These are phyloP conservation scores for Gibbula magus DNA, from an alignment of 2,888 invertebrate species.

Conservation along the genomic window DNA sequence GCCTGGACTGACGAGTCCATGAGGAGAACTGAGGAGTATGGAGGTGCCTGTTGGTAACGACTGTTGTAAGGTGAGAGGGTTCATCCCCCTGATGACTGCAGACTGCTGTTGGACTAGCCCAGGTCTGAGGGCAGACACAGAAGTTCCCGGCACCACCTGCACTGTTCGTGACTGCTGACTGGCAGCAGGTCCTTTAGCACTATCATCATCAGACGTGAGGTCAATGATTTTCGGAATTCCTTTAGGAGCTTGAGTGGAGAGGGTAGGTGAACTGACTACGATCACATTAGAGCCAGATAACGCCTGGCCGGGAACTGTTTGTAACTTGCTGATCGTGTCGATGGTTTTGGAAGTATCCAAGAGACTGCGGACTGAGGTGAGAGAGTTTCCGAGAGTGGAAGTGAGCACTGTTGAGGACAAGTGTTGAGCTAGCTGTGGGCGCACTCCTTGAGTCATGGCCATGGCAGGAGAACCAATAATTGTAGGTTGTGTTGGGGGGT, in stretches of 20 bases:
- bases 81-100: slow-evolving; percentile 38
- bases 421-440: slow-evolving; percentile 22
- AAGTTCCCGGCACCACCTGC: slow-evolving; percentile 12
- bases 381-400: neutral
- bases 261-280: slow-evolving; percentile 4
- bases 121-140: slow-evolving; percentile 10
- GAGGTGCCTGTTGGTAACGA: slow-evolving; percentile 34
- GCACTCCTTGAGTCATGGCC: neutral
- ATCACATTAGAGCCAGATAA: slow-evolving; percentile 3
- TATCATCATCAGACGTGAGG: slow-evolving; percentile 64
- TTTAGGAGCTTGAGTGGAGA: neutral
- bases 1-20: slow-evolving; percentile 37
- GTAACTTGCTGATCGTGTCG: neutral
- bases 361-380: slow-evolving; percentile 50
- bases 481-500: neutral
- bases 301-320: slow-evolving; percentile 15
- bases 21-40: slow-evolving; percentile 44
- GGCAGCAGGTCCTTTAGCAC: neutral
- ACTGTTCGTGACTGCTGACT: slow-evolving; percentile 27
- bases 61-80: slow-evolving; percentile 27
- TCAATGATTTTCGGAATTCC: slow-evolving; percentile 57
- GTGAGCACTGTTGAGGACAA: neutral
- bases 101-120: slow-evolving; percentile 26
- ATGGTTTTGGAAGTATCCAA: slow-evolving; percentile 43
- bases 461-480: neutral